Evolutionary conservation across 2,113 vertebrate genomes (phyloP).

Genomic region (Sigmodon hispidus): DNA sequence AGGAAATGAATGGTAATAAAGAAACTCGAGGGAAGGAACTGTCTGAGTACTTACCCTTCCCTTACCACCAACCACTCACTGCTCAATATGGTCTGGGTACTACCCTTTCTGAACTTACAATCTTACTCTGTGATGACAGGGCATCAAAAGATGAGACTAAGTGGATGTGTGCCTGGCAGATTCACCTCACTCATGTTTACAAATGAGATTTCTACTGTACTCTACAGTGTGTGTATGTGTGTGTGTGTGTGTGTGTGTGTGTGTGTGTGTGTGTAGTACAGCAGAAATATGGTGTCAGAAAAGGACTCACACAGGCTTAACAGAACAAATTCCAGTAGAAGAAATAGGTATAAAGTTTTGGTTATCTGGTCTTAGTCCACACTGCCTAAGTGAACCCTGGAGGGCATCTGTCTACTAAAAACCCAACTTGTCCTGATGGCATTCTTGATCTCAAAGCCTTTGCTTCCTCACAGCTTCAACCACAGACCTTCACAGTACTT

Average conservation of each 20-base stretch:
- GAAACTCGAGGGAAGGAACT: background rate
- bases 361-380: background rate
- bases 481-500: fast-evolving
- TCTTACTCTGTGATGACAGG: background rate
- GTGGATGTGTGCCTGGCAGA: background rate
- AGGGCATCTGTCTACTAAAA: background rate
- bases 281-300: background rate
- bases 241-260: background rate
- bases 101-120: background rate
- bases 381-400: background rate
- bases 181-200: background rate
- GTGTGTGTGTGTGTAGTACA: background rate
- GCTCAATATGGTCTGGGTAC: background rate
- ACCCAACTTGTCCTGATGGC: background rate
- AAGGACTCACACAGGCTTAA: background rate
- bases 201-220: background rate
- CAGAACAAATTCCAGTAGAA: background rate
- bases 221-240: fast-evolving
- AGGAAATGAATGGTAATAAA: background rate
- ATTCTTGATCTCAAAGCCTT: background rate
- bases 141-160: background rate
- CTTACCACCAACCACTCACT: background rate
- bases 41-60: background rate
- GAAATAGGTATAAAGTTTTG: background rate
- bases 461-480: background rate